Evolutionary conservation across 1,140 invertebrate genomes (phyloP).

Genomic region (Ectropis grisescens): DNA sequence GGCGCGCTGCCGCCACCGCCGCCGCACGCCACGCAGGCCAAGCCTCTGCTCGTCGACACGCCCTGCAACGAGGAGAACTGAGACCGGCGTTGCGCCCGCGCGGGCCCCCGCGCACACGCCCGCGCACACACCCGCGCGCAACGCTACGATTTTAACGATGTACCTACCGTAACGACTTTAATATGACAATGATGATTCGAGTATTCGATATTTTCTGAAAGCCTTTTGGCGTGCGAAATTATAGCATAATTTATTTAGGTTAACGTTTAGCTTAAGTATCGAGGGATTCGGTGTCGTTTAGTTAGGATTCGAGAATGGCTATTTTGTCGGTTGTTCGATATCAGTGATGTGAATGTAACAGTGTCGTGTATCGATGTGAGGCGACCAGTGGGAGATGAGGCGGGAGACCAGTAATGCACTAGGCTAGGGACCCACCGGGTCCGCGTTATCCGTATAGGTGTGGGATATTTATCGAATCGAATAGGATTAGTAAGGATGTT

Average conservation of each 20-base stretch:
- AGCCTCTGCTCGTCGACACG: conserved; percentile 55
- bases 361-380: conserved; percentile 39
- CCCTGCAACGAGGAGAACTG: conserved; percentile 54
- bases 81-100: conserved; percentile 7
- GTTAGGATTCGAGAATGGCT: conserved; percentile 43
- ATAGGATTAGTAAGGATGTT: conserved; percentile 44
- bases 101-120: too few species aligned
- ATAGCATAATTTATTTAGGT: conserved; percentile 53
- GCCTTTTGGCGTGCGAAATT: conserved; percentile 45
- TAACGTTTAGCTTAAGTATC: conserved; percentile 41
- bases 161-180: too few species aligned
- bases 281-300: conserved; percentile 44
- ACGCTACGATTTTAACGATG: too few species aligned
- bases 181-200: conserved; percentile 20
- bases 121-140: too few species aligned
- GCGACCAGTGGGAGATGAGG: conserved; percentile 31
- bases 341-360: conserved; percentile 47
- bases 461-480: conserved; percentile 59
- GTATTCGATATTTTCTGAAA: conserved; percentile 38
- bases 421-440: background rate
- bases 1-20: conserved; percentile 32
- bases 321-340: conserved; percentile 52
- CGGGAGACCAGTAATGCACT: conserved; percentile 18
- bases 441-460: conserved; percentile 55
- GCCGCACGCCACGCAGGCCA: conserved; percentile 31